Conservation (phyloP, 1,140 invertebrate genomes). For the Tyrophagus putrescentiae region DNA sequence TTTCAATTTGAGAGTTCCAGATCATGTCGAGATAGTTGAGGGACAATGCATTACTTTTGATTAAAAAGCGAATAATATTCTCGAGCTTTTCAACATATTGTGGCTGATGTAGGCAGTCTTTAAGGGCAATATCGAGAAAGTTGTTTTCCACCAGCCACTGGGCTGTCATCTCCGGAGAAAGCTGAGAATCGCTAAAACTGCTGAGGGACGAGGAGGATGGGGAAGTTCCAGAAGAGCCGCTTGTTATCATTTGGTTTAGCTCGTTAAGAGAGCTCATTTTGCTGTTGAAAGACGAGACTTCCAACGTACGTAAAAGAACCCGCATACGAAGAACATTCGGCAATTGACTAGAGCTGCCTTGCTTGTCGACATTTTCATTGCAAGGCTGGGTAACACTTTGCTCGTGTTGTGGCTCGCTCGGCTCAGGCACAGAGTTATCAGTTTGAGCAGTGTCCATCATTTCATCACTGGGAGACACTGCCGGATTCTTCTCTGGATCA, state of each 20-base stretch:
- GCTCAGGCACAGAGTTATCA: background rate
- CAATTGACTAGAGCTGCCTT: background rate
- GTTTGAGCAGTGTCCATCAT: background rate
- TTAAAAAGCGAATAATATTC: constrained; percentile 90
- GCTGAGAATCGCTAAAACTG: constrained; percentile 61
- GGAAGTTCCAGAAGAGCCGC: constrained; percentile 65
- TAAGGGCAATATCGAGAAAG: constrained; percentile 82
- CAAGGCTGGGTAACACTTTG: too few species aligned
- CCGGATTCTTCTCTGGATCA: too few species aligned
- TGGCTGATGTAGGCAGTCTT: constrained; percentile 89
- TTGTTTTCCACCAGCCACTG: constrained; percentile 93
- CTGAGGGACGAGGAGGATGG: constrained; percentile 29
- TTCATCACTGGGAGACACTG: too few species aligned
- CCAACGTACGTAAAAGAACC: constrained; percentile 84
- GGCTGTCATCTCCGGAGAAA: constrained; percentile 81
- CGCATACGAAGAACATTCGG: constrained; percentile 41
- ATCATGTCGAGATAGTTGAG: constrained; percentile 80
- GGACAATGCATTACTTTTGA: constrained; percentile 82
- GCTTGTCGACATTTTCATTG: too few species aligned
- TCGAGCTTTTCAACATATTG: constrained; percentile 94
- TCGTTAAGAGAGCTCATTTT: constrained; percentile 99
- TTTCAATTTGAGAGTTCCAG: constrained; percentile 87
- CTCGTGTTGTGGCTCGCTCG: background rate
- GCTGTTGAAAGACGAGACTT: constrained; percentile 95
- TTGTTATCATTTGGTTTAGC: constrained; percentile 90